Base-by-base conservation (phyloP, 2,113 vertebrate genomes). In the Ibidorhyncha struthersii region DNA sequence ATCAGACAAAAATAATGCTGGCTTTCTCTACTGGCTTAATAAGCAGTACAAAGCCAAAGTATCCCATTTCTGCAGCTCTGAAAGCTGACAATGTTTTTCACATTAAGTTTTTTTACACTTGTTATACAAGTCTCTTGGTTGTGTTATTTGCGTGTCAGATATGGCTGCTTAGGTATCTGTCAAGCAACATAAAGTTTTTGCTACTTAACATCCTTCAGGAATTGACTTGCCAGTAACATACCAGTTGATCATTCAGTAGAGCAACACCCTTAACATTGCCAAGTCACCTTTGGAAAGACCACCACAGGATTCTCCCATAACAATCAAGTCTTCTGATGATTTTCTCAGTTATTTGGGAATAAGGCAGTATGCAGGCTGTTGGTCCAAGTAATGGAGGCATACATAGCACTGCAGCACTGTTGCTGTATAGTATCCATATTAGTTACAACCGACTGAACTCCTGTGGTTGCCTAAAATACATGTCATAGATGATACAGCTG, bases 401-500 rank as follows among this genome's bases (percentile, higher is more conserved):
- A 20, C 4, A 12, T 20, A 41, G 36, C 36, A 38, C 47, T 26
- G 53, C 40, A 59, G 59, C 30, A 56, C 45, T 58, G 21, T 10
- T 70, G 40, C 26, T 73, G 14, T 38, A n/a, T 0, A 30, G 14
- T 10, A 85, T 17, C 59, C 30, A 0, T 12, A 43, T 15, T 26
- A 20, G 52, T 20, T n/a, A 18, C 10, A 74, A 52, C 18, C 77
- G 26, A 34, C 22, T 66, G 50, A 85, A 50, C 30, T 41, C 38
- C 49, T 52, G 34, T 26, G 59, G 41, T 27, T 85, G 26, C 29
- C 45, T 62, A 27, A 69, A 88, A 78, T 5, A 62, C 8, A 14
- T 13, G 36, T 55, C 49, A 49, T 1, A 25, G 7, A 14, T 32
- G 40, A 82, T 0, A 49, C 0, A 22, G 53, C 0, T 40, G 11